Evolutionary conservation across 2,888 invertebrate species (phyloP).

Genomic region (Apeira syringaria): DNA sequence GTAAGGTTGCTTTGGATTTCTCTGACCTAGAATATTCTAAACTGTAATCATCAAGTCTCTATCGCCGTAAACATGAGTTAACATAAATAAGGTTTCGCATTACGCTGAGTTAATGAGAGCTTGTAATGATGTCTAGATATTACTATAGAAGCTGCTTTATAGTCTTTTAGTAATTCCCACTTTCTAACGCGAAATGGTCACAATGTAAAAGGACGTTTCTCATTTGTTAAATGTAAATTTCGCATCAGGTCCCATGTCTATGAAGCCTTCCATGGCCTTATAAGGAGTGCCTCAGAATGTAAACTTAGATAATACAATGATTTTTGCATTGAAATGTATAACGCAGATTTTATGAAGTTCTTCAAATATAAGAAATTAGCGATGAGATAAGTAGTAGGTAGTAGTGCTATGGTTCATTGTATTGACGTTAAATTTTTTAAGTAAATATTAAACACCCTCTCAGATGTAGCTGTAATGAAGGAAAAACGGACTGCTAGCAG

Average conservation of each 20-base stretch:
- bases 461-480: no score
- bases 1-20: slow-evolving; percentile 2
- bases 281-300: background rate
- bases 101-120: slow-evolving; percentile 28
- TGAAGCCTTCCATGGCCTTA: background rate
- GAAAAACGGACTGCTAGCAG: no score
- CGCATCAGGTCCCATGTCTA: no score
- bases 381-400: no score
- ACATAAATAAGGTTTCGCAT: slow-evolving; percentile 29
- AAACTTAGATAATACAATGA: no score
- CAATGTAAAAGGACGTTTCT: slow-evolving; percentile 11
- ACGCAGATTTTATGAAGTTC: no score
- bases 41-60: background rate
- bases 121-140: slow-evolving; percentile 23
- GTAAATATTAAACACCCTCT: no score
- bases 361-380: no score
- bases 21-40: background rate
- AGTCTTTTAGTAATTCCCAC: slow-evolving; percentile 25
- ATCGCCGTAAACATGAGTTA: background rate
- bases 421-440: no score
- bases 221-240: slow-evolving; percentile 5
- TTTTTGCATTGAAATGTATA: no score
- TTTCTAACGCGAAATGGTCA: slow-evolving; percentile 23
- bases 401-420: no score
- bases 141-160: slow-evolving; percentile 23